These are phyloP conservation scores for Propsilocerus akamusi DNA, from an alignment of 1,140 invertebrate genomes.

Conservation along the genomic window DNA sequence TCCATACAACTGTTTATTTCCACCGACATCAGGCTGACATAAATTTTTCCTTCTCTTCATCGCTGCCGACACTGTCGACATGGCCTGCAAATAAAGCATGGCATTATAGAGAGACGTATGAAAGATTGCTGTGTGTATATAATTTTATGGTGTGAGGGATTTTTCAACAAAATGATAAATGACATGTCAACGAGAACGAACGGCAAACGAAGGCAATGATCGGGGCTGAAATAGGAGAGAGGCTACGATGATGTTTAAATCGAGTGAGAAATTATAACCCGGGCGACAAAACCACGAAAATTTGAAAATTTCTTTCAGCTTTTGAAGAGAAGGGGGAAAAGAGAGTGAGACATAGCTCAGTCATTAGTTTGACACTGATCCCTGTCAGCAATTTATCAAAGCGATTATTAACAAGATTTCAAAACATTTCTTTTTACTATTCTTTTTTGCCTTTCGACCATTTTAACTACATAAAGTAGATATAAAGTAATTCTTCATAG, in stretches of 20 bases:
- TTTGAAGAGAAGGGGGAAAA: no score
- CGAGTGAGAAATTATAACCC: background rate
- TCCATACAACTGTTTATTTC: background rate
- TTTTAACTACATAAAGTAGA: no score
- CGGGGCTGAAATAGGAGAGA: background rate
- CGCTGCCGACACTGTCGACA: no score
- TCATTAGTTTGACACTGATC: constrained; percentile 4
- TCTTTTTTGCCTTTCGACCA: no score
- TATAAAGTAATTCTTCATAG: no score
- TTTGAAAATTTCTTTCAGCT: background rate
- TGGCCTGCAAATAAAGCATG: no score
- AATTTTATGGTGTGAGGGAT: background rate
- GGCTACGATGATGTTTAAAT: background rate
- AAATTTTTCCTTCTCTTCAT: constrained; percentile 1
- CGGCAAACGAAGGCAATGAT: background rate
- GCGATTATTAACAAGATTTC: constrained; percentile 3
- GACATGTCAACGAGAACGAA: constrained; percentile 2
- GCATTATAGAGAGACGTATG: background rate
- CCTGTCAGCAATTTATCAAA: constrained; percentile 4
- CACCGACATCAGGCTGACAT: background rate
- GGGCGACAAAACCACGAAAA: background rate
- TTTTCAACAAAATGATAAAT: background rate
- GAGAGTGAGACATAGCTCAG: constrained; percentile 3
- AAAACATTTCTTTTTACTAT: constrained; percentile 3
- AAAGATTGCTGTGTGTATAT: constrained; percentile 2